A percentile compares a stretch with the other conserved stretches of the same genome.
Evolutionary conservation across 2,113 vertebrate genomes (phyloP).

Genomic region (Zonotrichia leucophrys): DNA sequence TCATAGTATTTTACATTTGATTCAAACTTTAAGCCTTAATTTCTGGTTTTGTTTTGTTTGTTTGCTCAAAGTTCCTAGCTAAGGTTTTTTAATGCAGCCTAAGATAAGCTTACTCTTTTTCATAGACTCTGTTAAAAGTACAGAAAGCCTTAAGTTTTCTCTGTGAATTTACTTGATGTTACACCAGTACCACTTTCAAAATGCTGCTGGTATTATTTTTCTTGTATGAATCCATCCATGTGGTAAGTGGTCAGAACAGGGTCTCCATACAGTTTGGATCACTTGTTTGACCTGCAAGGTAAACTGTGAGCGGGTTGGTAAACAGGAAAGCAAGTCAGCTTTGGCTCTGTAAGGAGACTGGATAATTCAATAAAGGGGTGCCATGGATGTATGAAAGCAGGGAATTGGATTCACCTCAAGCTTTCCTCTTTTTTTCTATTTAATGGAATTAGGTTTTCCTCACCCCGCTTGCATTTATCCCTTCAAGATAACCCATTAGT

Average conservation of each 20-base stretch:
- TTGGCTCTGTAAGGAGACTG: neutral
- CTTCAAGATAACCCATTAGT: neutral
- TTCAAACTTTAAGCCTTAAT: neutral
- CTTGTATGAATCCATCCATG: neutral
- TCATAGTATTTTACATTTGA: neutral
- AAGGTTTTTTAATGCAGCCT: neutral
- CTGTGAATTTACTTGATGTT: neutral
- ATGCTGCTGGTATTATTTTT: neutral
- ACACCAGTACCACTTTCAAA: neutral
- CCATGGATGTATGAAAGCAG: neutral
- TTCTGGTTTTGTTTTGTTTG: neutral
- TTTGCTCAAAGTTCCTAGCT: neutral
- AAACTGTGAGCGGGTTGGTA: neutral
- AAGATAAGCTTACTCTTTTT: neutral
- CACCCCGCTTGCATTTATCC: fast-evolving
- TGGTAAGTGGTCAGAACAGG: neutral
- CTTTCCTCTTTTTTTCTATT: neutral
- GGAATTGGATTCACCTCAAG: neutral
- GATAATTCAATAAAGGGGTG: neutral
- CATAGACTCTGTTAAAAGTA: neutral
- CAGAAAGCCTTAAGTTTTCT: neutral
- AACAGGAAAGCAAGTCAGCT: neutral
- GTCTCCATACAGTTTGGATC: neutral
- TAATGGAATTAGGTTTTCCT: neutral
- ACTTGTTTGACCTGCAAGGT: neutral